Conservation (phyloP, 2,797 vertebrate genomes). For the Gila robusta region DNA sequence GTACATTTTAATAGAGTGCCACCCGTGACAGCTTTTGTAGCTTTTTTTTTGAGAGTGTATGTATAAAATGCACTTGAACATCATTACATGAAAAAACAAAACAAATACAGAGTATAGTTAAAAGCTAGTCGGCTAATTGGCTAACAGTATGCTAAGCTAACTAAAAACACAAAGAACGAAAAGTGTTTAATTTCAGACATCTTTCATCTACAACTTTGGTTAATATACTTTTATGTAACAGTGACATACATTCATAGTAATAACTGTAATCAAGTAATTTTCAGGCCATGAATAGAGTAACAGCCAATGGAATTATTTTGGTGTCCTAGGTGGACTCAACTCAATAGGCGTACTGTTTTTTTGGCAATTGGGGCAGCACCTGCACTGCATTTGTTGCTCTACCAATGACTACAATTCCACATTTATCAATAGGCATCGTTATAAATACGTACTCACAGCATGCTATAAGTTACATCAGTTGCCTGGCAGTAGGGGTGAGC, state of each 20-base stretch:
- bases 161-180: not conserved
- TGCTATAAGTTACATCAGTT: not conserved
- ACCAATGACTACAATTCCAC: slow-evolving; percentile 21
- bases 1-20: not conserved
- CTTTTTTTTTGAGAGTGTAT: too few relatives aligned
- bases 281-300: not conserved
- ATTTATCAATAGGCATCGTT: not conserved
- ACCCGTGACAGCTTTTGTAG: not conserved
- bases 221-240: not conserved
- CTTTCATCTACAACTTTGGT: not conserved
- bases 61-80: not conserved
- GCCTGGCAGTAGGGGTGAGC: too few relatives aligned
- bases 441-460: not conserved
- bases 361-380: not conserved
- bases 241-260: not conserved
- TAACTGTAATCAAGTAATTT: not conserved
- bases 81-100: not conserved
- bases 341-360: not conserved
- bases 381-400: not conserved
- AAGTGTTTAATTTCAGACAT: not conserved
- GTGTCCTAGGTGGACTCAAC: not conserved
- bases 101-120: not conserved
- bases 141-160: not conserved
- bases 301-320: not conserved
- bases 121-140: not conserved